These are phyloP conservation scores for Gouania willdenowi DNA, from an alignment of 2,797 vertebrate species.

Conservation along the genomic window DNA sequence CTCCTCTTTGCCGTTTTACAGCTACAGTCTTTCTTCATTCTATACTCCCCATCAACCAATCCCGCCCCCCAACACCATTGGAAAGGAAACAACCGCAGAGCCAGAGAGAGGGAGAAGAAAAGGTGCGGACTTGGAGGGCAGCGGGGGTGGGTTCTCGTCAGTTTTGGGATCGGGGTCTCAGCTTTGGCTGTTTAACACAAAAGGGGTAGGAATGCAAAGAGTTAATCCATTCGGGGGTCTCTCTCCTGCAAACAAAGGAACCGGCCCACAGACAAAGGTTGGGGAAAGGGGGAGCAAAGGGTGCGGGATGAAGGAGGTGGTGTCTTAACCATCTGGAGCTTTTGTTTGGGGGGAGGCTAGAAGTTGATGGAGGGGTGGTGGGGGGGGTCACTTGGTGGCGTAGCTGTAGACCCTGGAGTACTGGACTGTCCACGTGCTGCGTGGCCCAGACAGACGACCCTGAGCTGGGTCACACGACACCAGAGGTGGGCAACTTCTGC, in stretches of 20 bases:
- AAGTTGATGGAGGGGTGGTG: constrained; percentile 8
- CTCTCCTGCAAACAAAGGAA: constrained; percentile 82
- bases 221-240: constrained; percentile 78
- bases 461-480: constrained; percentile 56
- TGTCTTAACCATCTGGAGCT: constrained; percentile 82
- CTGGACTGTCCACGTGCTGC: constrained; percentile 63
- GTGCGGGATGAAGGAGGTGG: constrained; percentile 65
- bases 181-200: constrained; percentile 82
- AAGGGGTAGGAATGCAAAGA: constrained; percentile 79
- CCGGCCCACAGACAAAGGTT: constrained; percentile 80
- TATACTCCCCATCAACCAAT: no score
- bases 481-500: no score
- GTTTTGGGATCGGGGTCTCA: constrained; percentile 48
- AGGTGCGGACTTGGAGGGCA: constrained; percentile 37
- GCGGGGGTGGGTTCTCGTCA: constrained; percentile 26
- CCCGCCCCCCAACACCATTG: constrained; percentile 17
- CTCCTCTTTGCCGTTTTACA: constrained; percentile 14
- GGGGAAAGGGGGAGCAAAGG: constrained; percentile 59
- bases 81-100: constrained; percentile 61
- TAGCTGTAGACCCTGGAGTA: constrained; percentile 5
- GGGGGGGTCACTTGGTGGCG: not conserved
- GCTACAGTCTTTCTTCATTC: constrained; percentile 23
- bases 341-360: constrained; percentile 74
- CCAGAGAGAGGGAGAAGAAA: constrained; percentile 38
- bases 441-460: constrained; percentile 67